Evolutionary conservation across 2,113 vertebrate species (phyloP).

Genomic region (Pterocles burchelli): DNA sequence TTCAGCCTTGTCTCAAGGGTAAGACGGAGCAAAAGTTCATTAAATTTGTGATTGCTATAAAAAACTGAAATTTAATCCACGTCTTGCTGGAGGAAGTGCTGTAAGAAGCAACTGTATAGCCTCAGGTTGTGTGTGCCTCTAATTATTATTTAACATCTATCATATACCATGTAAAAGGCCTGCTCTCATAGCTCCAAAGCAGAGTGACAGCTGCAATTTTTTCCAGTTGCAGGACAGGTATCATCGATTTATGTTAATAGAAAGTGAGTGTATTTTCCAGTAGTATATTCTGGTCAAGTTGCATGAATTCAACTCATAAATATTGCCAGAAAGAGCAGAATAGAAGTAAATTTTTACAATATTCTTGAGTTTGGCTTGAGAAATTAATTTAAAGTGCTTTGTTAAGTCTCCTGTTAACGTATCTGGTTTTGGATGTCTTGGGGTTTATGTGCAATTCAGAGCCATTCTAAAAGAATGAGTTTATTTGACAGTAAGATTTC

Average conservation of each 20-base stretch:
- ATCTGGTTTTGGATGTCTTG: background rate
- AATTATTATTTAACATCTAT: background rate
- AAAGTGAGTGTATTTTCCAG: background rate
- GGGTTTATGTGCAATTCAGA: background rate
- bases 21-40: background rate
- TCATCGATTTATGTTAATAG: background rate
- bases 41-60: background rate
- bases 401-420: background rate
- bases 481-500: background rate
- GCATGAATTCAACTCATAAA: background rate
- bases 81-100: background rate
- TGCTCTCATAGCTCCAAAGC: background rate
- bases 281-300: background rate
- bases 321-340: background rate
- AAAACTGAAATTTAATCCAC: background rate
- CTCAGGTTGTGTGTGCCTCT: background rate
- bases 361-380: background rate
- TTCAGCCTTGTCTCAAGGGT: background rate
- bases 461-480: background rate
- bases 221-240: background rate
- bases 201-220: background rate
- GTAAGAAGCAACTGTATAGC: background rate
- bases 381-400: background rate
- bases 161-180: background rate
- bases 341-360: background rate